Base-by-base conservation (phyloP, 2,888 invertebrate genomes). In the Ormyrus rosae region DNA sequence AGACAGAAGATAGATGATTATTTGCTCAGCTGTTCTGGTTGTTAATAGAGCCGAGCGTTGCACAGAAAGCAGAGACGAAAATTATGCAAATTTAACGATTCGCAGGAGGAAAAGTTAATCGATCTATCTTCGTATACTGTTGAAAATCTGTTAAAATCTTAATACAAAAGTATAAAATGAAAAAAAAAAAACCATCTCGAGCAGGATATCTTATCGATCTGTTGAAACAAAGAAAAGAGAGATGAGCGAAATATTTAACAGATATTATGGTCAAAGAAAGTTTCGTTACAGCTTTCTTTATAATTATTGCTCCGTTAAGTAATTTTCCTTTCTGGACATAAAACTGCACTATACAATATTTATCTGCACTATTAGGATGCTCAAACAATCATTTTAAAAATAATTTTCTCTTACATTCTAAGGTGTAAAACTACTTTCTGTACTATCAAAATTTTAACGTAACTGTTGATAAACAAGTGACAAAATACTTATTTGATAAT, bases 1-100 rank as follows among this genome's bases (percentile, higher is more conserved):
- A 61, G 48, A 45, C 6, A 68, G 63, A 63, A 67, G 6, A 56
- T 70, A 69, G 55, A 71, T 46, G 10, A 8, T 56, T 53, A 60
- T 80, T 77, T 63, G 61, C 72, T 76, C 71, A 77, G 50, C 63
- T 73, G 56, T 68, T 63, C 64, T 68, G 53, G 55, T 46, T 69
- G 74, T 79, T 65, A 53, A 68, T 60, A 69, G 68, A 56, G 61
- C 58, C 34, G 65, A 80, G 53, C 60, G 55, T 55, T 70, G 75
- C 74, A 80, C 75, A 80, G 19, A 65, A 48, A 51, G 48, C 50
- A 8, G n/a, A 75, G 56, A 64, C 70, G 64, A 64, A 34, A 71
- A 58, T 58, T 9, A 75, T 48, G 46, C 60, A 71, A 51, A 71
- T 71, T 68, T 60, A 58, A 64, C 7, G 45, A 58, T 70, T 64